Evolutionary conservation across 2,888 invertebrate genomes (phyloP), one percentile per base, ranked within the genome.

Genomic region (Apotomis betuletana): DNA sequence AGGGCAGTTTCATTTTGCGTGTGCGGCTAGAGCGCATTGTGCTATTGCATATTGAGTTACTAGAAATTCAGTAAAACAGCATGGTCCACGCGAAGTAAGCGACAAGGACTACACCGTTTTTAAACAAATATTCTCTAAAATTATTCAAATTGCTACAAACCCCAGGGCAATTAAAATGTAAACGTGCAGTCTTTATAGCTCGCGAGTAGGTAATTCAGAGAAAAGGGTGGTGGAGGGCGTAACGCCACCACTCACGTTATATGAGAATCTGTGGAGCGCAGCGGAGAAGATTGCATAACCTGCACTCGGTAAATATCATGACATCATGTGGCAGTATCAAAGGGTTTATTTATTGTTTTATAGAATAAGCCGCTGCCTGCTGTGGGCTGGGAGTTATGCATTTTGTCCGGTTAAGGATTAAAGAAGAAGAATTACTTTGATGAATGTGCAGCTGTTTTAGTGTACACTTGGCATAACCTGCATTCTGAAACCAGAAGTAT

Each of bases 91-190:
- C n/a, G 6, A 58, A 38, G n/a, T 38, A 51, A 62, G 27, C 9
- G 9, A 36, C n/a, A 5, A 9, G 54, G 27, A 27, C 27, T 27
- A 27, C 27, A 65, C 44, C 46, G 44, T 46, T 10, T 9, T 27
- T 9, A 65, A 65, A 65, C 13, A 65, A n/a, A 55, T 55, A 57
- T 15, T 13, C 57, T 36, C 55, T 55, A 55, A 65, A 55, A 55
- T 46, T 64, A 64, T n/a, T 46, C 15, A 55, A 64, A 65, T 54
- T 44, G 55, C 27, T 46, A 54, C 65, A 57, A 65, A 46, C 65
- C 65, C 65, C 5, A 65, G 36, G 57, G 65, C 55, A 65, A 65
- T 65, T 57, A 65, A 65, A 65, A 57, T 65, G 65, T 65, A 55
- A 65, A 57, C 55, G 46, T 65, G 46, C 27, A 55, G 58, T 38